Conservation (phyloP, 2,888 invertebrate genomes). For the Lathronympha strigana region DNA sequence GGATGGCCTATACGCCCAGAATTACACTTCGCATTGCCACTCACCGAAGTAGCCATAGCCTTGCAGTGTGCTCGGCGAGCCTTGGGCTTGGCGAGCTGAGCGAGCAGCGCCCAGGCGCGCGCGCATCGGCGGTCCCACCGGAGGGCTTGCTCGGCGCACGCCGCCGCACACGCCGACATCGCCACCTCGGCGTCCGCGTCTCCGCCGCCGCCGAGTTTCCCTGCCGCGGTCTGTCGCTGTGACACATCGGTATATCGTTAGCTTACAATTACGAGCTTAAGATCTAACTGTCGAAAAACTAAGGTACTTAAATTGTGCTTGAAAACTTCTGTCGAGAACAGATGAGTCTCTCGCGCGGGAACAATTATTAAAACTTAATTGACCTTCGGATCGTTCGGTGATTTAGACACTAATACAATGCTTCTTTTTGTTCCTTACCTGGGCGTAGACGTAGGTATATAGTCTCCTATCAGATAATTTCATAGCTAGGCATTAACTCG, state of each 20-base stretch:
- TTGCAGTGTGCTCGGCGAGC: constrained; percentile 63
- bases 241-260: background rate
- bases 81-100: constrained; percentile 58
- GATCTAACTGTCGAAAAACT: too few species aligned
- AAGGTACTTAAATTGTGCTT: too few species aligned
- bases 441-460: too few species aligned
- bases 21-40: constrained; percentile 19
- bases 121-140: constrained; percentile 66
- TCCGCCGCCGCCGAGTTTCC: constrained; percentile 51
- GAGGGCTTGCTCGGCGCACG: constrained; percentile 68
- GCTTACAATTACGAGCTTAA: background rate
- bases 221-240: constrained; percentile 52
- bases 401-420: too few species aligned
- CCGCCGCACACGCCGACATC: constrained; percentile 55
- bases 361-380: too few species aligned
- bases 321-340: too few species aligned
- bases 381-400: too few species aligned
- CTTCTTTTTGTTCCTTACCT: too few species aligned
- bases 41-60: constrained; percentile 65
- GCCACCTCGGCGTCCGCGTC: constrained; percentile 51
- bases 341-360: too few species aligned
- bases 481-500: too few species aligned
- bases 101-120: constrained; percentile 68
- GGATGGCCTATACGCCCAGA: too few species aligned
- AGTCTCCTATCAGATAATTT: too few species aligned